Evolutionary conservation across 2,113 vertebrate genomes (phyloP), one percentile per base, ranked within the genome.

Genomic region (Ctenomys sociabilis): DNA sequence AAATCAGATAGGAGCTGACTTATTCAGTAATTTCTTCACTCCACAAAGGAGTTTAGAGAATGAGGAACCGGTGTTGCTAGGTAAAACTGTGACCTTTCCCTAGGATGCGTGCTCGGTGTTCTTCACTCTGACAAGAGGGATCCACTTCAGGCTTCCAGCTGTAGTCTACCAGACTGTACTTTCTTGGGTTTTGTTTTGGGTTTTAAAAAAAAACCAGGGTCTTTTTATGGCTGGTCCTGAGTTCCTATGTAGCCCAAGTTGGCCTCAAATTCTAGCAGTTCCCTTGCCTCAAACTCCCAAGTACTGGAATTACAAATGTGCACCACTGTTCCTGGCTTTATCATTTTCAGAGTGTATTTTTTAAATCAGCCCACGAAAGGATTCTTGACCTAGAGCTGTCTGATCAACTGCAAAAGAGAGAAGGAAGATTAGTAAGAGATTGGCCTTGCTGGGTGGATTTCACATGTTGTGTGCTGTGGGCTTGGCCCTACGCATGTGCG

Each of bases 1-100:
- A 66, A 82, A 30, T n/a, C 87, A 57, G 91, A 83, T 45, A 7
- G n/a, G n/a, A 85, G 70, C 49, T 90, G 86, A 49, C 75, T 91
- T 96, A 32, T 59, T 94, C 32, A 28, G 75, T 73, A 22, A 45
- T 21, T 85, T 49, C 45, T 80, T 37, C 22, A 40, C 66, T 92
- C n/a, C 22, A 72, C 82, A 10, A 19, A 5, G 9, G n/a, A 19
- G 43, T 57, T 82, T 59, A 32, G 19, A 63, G 82, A 73, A 85
- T 16, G n/a, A 64, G 37, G 63, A 92, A 57, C 78, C 54, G 16
- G 22, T 22, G 64, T 83, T 73, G 11, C 52, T 11, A 16, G 63
- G 24, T 43, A 32, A 80, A 73, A 80, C 54, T 70, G 49, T 70
- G 68, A 92, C n/a, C 72, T 78, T 64, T 72, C 49, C 59, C 59